A percentile compares a stretch with the other conserved stretches of the same genome.
Conservation (phyloP, 2,888 invertebrate species). For the Oscheius myriophilus region DNA sequence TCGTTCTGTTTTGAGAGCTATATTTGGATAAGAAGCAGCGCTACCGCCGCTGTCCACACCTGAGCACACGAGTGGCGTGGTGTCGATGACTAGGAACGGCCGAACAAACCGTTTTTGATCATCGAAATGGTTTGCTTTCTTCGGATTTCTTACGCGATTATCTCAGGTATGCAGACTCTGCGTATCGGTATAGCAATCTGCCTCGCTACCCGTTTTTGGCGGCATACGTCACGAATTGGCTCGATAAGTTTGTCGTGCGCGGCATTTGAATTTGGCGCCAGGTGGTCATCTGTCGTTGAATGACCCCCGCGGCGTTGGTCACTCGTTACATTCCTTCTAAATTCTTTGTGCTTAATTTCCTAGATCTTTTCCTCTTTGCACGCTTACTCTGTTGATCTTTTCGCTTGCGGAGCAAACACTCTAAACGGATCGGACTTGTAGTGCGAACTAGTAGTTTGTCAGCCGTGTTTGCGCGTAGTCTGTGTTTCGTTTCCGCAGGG, state of each 20-base stretch:
- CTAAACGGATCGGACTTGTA: background rate
- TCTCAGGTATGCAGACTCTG: conserved; percentile 26
- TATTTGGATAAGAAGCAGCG: conserved; percentile 25
- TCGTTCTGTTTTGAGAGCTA: conserved; percentile 25
- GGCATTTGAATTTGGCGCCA: conserved; percentile 29
- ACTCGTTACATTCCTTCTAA: conserved; percentile 8
- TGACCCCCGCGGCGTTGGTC: conserved; percentile 18
- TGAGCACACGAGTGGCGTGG: conserved; percentile 13
- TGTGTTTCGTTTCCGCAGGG: conserved; percentile 10
- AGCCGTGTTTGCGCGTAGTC: conserved; percentile 24
- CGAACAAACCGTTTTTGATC: background rate
- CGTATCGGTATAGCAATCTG: conserved; percentile 30
- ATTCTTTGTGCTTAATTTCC: background rate
- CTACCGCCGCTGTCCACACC: conserved; percentile 30
- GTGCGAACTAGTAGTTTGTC: conserved; percentile 11
- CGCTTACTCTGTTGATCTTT: conserved; percentile 10
- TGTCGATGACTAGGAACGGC: background rate
- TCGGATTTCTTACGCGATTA: conserved; percentile 3
- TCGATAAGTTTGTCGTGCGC: conserved; percentile 23
- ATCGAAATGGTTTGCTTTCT: background rate
- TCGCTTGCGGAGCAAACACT: conserved; percentile 5
- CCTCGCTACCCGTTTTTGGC: conserved; percentile 26
- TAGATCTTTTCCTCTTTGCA: background rate
- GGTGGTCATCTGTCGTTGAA: conserved; percentile 28
- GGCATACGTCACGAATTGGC: conserved; percentile 18